These are phyloP conservation scores for Cinara cedri DNA, from an alignment of 2,888 invertebrate species.

Conservation along the genomic window DNA sequence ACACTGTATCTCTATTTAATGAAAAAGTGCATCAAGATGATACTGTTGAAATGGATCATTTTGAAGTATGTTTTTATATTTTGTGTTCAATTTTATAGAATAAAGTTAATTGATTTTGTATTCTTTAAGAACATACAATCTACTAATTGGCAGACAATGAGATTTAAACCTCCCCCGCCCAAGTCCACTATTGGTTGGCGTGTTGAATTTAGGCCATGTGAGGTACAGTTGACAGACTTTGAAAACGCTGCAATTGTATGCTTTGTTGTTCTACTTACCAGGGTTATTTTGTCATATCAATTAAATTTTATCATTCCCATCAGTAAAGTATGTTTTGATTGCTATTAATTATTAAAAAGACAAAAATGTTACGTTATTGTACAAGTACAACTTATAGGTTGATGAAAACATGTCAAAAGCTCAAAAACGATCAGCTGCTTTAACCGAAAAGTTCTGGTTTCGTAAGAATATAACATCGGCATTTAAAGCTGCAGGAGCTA, in stretches of 20 bases:
- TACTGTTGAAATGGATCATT: slow-evolving; percentile 93
- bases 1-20: slow-evolving; percentile 91
- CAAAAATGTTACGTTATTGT: neutral
- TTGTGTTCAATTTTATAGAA: no score
- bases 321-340: slow-evolving; percentile 74
- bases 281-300: slow-evolving; percentile 95
- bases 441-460: slow-evolving; percentile 90
- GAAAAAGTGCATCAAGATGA: slow-evolving; percentile 96
- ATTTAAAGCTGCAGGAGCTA: slow-evolving; percentile 61
- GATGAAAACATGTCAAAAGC: slow-evolving; percentile 98
- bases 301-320: slow-evolving; percentile 97
- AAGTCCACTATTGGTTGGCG: slow-evolving; percentile 98
- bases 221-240: slow-evolving; percentile 97
- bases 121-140: slow-evolving; percentile 85
- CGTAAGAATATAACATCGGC: slow-evolving; percentile 77
- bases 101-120: neutral
- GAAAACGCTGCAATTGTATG: slow-evolving; percentile 99
- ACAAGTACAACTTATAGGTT: slow-evolving; percentile 66
- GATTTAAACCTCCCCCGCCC: slow-evolving; percentile 97
- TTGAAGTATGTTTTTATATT: slow-evolving; percentile 75
- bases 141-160: slow-evolving; percentile 99
- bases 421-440: slow-evolving; percentile 87
- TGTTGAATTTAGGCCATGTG: slow-evolving; percentile 98
- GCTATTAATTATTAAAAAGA: neutral
- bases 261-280: slow-evolving; percentile 93